These are phyloP conservation scores for Malurus splendens DNA, from an alignment of 2,797 vertebrate genomes.

Conservation along the genomic window DNA sequence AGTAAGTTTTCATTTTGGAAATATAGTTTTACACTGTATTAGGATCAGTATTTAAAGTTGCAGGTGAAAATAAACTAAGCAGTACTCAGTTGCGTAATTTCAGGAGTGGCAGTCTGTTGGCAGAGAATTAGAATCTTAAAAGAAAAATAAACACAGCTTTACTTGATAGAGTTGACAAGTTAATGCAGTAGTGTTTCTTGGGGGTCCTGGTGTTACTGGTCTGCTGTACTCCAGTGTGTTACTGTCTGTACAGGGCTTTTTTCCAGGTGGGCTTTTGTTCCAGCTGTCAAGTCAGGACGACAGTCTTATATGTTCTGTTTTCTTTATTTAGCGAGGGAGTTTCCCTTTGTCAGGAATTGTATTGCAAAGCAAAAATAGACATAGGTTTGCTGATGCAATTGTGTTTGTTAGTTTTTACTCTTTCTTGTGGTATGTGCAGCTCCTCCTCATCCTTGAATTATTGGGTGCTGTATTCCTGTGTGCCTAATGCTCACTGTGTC, in stretches of 20 bases:
- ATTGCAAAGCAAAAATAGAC: background rate
- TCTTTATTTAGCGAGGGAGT: background rate
- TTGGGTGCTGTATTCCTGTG: fast-evolving
- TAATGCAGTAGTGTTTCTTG: background rate
- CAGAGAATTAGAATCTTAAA: background rate
- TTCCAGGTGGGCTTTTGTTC: background rate
- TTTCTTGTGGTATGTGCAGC: fast-evolving
- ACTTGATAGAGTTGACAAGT: fast-evolving
- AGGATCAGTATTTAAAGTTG: background rate
- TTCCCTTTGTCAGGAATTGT: background rate
- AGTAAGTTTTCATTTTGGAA: background rate
- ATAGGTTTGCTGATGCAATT: fast-evolving
- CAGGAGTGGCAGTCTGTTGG: background rate
- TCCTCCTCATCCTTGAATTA: background rate
- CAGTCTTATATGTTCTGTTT: background rate
- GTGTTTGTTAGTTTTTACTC: background rate
- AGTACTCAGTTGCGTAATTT: background rate
- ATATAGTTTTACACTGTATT: fast-evolving
- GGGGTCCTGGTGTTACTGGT: background rate
- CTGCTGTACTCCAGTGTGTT: background rate
- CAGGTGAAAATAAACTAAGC: background rate
- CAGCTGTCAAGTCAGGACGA: background rate
- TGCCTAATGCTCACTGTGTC: background rate
- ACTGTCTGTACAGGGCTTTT: background rate
- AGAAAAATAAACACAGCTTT: background rate